phyloP scores from a whole-genome alignment of 2,888 invertebrate genomes.

The Apotomis betuletana region DNA sequence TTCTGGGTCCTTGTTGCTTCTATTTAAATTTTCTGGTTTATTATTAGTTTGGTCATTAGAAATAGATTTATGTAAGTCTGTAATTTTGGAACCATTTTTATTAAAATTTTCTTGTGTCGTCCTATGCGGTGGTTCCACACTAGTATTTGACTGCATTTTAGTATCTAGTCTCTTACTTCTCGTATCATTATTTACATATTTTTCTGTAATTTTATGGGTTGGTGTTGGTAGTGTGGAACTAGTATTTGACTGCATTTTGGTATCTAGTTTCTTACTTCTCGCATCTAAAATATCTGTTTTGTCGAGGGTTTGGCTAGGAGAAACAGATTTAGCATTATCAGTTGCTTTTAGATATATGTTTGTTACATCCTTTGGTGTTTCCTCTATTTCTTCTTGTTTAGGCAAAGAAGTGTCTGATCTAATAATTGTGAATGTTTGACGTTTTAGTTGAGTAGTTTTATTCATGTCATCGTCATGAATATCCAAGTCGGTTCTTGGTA shows the following conservation, averaged over 20 bases:
- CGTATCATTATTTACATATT: background rate
- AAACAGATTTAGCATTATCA: background rate
- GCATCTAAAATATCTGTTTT: background rate
- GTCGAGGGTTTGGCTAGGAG: background rate
- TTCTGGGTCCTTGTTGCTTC: background rate
- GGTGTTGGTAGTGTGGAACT: no score
- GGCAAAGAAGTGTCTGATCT: constrained; percentile 24
- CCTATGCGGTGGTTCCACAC: background rate
- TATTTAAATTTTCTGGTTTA: background rate
- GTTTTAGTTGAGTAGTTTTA: constrained; percentile 20
- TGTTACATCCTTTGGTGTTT: constrained; percentile 7
- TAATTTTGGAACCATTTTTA: background rate
- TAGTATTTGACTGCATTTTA: background rate
- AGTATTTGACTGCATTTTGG: background rate
- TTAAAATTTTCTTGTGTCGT: background rate
- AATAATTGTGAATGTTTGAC: constrained; percentile 25
- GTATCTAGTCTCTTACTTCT: background rate
- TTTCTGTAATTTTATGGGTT: background rate
- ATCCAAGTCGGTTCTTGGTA: constrained; percentile 1
- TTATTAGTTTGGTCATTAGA: background rate
- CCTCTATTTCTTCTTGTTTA: constrained; percentile 27
- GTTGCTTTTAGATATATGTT: background rate
- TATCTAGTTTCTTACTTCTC: background rate
- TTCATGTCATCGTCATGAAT: constrained; percentile 23
- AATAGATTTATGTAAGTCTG: background rate